Evolutionary conservation across 2,888 invertebrate species (phyloP).

Genomic region (Meta bourneti): DNA sequence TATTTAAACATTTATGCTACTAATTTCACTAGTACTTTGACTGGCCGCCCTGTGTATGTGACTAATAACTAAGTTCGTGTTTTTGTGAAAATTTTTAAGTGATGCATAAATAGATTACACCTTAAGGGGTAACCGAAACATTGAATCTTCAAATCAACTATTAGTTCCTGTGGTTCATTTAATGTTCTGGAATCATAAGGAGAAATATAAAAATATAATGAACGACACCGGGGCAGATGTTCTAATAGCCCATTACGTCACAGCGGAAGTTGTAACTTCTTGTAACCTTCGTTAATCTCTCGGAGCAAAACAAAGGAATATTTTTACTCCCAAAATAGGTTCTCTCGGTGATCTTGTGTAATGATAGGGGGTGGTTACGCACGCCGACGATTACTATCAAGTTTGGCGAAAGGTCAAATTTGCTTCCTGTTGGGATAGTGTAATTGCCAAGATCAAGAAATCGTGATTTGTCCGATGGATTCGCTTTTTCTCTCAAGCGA

Average conservation of each 20-base stretch:
- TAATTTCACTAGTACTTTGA: no score
- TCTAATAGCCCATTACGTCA: constrained; percentile 54
- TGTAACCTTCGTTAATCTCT: constrained; percentile 57
- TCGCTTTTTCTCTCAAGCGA: not conserved
- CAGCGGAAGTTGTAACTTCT: constrained; percentile 70
- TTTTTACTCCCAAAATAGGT: constrained; percentile 58
- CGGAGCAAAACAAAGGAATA: constrained; percentile 71
- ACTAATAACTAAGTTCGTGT: no score
- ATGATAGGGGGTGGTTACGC: constrained; percentile 70
- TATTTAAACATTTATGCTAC: no score
- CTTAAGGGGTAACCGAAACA: not conserved
- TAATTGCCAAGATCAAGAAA: constrained; percentile 23
- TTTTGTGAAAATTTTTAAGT: no score
- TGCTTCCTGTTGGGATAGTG: constrained; percentile 45
- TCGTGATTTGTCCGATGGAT: constrained; percentile 36
- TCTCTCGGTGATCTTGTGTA: constrained; percentile 28
- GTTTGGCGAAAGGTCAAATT: constrained; percentile 45
- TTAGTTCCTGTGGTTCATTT: not conserved
- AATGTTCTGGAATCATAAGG: not conserved
- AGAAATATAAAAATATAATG: constrained; percentile 13
- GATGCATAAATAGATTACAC: not conserved
- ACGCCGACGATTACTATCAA: constrained; percentile 62
- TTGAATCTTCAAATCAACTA: not conserved
- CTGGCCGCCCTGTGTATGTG: no score
- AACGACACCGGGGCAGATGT: constrained; percentile 62